These are phyloP conservation scores for Yasuhikotakia modesta DNA, from an alignment of 2,797 vertebrate genomes.

Conservation along the genomic window DNA sequence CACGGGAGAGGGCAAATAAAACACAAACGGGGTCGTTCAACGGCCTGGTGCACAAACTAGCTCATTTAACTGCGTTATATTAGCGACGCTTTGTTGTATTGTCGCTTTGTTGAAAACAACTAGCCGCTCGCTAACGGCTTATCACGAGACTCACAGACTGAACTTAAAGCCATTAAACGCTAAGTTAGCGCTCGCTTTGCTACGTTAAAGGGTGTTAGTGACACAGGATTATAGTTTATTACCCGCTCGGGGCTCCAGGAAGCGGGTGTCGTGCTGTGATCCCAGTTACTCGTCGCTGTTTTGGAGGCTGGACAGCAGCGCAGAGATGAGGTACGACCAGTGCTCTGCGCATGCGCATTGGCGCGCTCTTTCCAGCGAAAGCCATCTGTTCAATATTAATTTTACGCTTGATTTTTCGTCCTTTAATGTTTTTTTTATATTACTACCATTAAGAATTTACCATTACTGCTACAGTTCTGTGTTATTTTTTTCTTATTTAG, in stretches of 20 bases:
- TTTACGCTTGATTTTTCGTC: no score
- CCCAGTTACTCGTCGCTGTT: slow-evolving; percentile 75
- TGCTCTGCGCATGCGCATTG: slow-evolving; percentile 75
- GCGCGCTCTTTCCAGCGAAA: slow-evolving; percentile 69
- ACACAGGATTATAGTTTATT: slow-evolving; percentile 64
- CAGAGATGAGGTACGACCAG: slow-evolving; percentile 77
- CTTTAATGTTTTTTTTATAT: no score
- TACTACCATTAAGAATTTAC: no score
- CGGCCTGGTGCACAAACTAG: neutral
- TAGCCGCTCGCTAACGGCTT: slow-evolving; percentile 46
- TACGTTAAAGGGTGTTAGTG: neutral
- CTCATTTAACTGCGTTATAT: neutral
- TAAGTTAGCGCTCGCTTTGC: neutral
- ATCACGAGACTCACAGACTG: slow-evolving; percentile 7
- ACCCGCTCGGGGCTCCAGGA: slow-evolving; percentile 76
- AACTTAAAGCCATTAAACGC: neutral
- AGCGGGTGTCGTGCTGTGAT: slow-evolving; percentile 73
- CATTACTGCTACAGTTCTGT: no score
- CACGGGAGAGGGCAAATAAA: neutral
- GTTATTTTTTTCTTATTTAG: no score
- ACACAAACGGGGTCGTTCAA: neutral
- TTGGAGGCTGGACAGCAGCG: slow-evolving; percentile 78
- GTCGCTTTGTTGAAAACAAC: slow-evolving; percentile 70
- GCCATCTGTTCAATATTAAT: neutral
- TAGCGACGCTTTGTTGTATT: slow-evolving; percentile 73